Conservation (phyloP, 2,888 invertebrate genomes). For the Siphlonurus alternatus region DNA sequence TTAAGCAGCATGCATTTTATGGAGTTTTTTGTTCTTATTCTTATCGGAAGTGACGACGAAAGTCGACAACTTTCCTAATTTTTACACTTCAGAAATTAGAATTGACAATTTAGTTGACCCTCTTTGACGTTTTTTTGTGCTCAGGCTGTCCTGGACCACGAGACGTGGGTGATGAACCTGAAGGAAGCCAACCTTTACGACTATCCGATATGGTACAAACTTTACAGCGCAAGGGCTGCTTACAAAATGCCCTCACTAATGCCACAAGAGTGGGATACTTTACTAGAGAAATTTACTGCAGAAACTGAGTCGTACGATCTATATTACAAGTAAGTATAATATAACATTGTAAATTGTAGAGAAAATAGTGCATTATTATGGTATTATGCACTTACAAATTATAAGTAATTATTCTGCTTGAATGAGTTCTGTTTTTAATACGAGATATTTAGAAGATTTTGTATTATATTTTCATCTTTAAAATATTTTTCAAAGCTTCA, state of each 20-base stretch:
- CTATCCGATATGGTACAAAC: conserved; percentile 79
- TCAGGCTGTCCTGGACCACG: conserved; percentile 81
- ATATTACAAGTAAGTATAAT: conserved; percentile 60
- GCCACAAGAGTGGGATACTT: conserved; percentile 80
- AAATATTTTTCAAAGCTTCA: too few species aligned
- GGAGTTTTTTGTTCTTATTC: too few species aligned
- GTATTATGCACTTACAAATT: background rate
- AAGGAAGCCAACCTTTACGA: conserved; percentile 83
- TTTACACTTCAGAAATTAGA: background rate
- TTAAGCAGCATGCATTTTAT: too few species aligned
- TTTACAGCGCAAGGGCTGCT: conserved; percentile 70
- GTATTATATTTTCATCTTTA: too few species aligned
- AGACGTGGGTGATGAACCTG: conserved; percentile 90
- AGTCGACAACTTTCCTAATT: too few species aligned
- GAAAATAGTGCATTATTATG: too few species aligned
- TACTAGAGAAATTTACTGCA: conserved; percentile 73
- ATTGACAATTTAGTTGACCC: background rate
- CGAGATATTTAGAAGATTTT: too few species aligned
- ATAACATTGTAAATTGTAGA: background rate
- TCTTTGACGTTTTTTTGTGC: conserved; percentile 15
- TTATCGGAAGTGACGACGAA: too few species aligned
- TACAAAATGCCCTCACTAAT: conserved; percentile 71
- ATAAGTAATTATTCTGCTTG: too few species aligned
- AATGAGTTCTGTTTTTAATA: too few species aligned
- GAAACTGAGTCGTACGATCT: conserved; percentile 74